Evolutionary conservation across 2,888 invertebrate genomes (phyloP), one percentile per base, ranked within the genome.

Genomic region (Litoditis marina): DNA sequence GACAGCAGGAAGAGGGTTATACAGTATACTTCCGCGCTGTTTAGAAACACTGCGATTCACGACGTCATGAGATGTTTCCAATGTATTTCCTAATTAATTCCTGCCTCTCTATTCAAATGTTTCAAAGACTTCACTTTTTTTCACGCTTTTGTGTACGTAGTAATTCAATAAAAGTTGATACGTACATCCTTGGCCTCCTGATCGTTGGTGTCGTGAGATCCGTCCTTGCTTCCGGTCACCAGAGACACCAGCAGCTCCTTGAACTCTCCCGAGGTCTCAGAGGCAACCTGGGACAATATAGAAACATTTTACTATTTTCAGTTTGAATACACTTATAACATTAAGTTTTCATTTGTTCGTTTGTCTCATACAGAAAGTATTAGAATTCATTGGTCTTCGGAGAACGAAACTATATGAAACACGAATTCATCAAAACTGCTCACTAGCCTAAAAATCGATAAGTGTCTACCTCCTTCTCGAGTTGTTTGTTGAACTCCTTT

Each of bases 191-290:
- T 68, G 27, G 75, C 75, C 61, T 59, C 53, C 27, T 57, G 68
- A 47, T 76, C 75, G 51, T 76, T 71, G 49, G 72, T 72, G 34
- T 71, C 69, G 44, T 72, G 71, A 31, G 64, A 62, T 27, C 76
- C 79, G 56, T 76, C 73, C 60, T 75, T 77, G 58, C 75, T 77
- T 34, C 83, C 76, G 39, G 79, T 76, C 28, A 82, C 71, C 65
- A 83, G 72, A 31, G 78, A 78, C 19, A 76, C 69, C 8, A 76
- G 57, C 11, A 76, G 59, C 16, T 76, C 75, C 28, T 90, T 90
- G 86, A 94, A 94, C 82, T 90, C 90, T 22, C 94, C 94, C 49
- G 91, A 91, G 4, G 93, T 93, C 83, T 94, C 94, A 53, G 89
- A 88, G 66, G 87, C 67, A 28, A 79, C 54, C 54, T 53, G 11